These are phyloP conservation scores for Apeira syringaria DNA, from an alignment of 2,888 invertebrate genomes.

Conservation along the genomic window DNA sequence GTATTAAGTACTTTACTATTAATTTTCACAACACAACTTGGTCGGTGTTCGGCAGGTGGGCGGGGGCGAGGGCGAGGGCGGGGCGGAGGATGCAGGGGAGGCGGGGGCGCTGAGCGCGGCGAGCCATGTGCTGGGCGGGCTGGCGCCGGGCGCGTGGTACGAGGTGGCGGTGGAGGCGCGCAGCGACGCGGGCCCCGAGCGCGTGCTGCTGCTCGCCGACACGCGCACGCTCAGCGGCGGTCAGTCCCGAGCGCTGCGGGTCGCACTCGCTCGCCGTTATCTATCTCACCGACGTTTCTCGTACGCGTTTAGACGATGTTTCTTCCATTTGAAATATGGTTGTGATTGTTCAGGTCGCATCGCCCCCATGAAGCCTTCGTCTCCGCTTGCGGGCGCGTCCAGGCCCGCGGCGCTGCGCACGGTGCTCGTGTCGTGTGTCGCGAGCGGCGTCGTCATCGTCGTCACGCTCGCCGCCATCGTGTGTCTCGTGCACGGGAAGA, in stretches of 20 bases:
- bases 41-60: conserved; percentile 59
- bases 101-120: conserved; percentile 66
- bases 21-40: no score
- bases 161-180: conserved; percentile 83
- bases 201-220: conserved; percentile 81
- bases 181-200: conserved; percentile 85
- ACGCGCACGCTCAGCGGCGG: conserved; percentile 84
- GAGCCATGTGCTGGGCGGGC: conserved; percentile 76
- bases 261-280: no score
- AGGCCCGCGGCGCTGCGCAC: conserved; percentile 58
- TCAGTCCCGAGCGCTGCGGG: no score
- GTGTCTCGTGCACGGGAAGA: conserved; percentile 68
- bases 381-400: conserved; percentile 61
- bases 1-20: no score
- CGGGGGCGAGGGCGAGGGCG: no score
- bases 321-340: no score
- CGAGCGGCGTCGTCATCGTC: conserved; percentile 64
- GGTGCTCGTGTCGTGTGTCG: conserved; percentile 65
- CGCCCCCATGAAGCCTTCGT: conserved; percentile 60
- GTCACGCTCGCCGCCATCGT: conserved; percentile 64
- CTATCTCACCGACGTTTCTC: no score
- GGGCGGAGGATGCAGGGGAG: no score
- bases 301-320: no score
- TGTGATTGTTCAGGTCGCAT: conserved; percentile 58
- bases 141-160: conserved; percentile 84